Evolutionary conservation across 1,140 invertebrate genomes (phyloP).

Genomic region (Cyphomyrmex costatus): DNA sequence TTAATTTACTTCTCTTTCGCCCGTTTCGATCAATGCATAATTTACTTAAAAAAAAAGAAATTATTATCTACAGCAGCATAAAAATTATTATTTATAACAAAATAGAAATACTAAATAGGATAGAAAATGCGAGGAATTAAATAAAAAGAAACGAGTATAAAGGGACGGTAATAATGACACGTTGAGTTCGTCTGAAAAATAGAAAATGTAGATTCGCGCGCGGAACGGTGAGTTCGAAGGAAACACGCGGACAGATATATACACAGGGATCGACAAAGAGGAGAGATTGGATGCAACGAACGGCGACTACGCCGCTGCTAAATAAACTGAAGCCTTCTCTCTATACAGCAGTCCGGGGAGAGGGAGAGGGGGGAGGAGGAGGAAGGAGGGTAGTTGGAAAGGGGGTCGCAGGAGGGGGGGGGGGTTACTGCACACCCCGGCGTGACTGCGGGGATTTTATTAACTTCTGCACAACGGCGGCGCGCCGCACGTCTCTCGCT

Average conservation of each 20-base stretch:
- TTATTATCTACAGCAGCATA: neutral
- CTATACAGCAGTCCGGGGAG: constrained; percentile 47
- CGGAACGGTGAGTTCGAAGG: neutral
- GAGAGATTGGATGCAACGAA: constrained; percentile 65
- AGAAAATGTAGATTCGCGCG: constrained; percentile 36
- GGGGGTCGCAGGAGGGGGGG: constrained; percentile 52
- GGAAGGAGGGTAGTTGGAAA: constrained; percentile 18
- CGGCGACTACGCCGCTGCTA: constrained; percentile 84
- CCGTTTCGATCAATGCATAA: neutral
- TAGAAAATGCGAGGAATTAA: constrained; percentile 22
- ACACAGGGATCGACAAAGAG: constrained; percentile 68
- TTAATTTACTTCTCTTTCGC: neutral
- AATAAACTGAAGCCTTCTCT: constrained; percentile 84
- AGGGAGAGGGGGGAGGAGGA: neutral
- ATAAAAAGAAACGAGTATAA: neutral
- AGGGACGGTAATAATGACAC: constrained; percentile 25
- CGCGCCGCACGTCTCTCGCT: constrained; percentile 73
- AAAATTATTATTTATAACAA: neutral
- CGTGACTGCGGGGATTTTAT: constrained; percentile 85
- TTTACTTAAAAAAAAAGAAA: neutral
- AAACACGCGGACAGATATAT: constrained; percentile 40
- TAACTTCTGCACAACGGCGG: constrained; percentile 85
- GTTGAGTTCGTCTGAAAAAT: constrained; percentile 3
- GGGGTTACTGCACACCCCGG: constrained; percentile 74
- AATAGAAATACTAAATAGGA: neutral